phyloP scores from a whole-genome alignment of 2,797 vertebrate genomes.

The Malurus leucopterus region DNA sequence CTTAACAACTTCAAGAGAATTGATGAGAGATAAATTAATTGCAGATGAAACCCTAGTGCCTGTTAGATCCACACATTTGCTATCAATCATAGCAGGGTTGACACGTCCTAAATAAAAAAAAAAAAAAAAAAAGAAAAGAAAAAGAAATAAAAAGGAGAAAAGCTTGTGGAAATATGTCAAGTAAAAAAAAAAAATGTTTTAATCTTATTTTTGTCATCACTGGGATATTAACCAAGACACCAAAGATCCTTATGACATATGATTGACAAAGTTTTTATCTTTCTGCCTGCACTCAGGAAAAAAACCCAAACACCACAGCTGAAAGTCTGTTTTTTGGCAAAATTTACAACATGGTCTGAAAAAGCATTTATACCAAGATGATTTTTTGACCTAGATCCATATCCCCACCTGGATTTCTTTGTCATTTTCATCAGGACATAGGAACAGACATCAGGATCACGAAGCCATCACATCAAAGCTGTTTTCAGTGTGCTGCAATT shows the following conservation, averaged over 20 bases:
- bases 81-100: neutral
- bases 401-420: neutral
- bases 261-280: neutral
- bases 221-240: neutral
- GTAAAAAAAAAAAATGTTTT: neutral
- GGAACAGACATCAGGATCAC: neutral
- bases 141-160: accelerated
- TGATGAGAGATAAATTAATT: neutral
- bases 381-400: neutral
- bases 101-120: neutral
- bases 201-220: neutral
- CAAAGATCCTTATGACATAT: neutral
- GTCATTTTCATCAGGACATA: neutral
- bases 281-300: neutral
- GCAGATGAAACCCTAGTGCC: neutral
- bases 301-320: accelerated
- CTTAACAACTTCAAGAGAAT: neutral
- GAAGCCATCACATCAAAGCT: neutral
- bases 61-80: neutral
- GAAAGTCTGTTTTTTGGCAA: neutral
- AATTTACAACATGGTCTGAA: neutral
- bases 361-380: accelerated
- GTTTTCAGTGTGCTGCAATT: neutral
- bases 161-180: neutral
- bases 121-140: accelerated